Percentiles rank a stretch among this genome's conserved stretches.
phyloP scores from a whole-genome alignment of 1,140 invertebrate species.

The Eumaeus atala region DNA sequence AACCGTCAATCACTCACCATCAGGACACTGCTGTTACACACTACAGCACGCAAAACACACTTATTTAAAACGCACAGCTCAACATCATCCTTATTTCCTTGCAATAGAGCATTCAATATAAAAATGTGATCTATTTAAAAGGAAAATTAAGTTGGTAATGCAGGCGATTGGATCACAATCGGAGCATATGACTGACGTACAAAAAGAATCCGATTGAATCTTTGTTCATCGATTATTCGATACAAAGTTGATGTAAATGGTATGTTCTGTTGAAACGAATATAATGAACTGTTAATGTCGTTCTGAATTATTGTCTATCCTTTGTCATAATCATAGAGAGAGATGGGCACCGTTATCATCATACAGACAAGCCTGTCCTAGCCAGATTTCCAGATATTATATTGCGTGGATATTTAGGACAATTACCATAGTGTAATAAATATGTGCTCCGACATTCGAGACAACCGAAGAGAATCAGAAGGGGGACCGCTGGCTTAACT shows the following conservation, averaged over 20 bases:
- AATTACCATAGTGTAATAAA: too few relatives aligned
- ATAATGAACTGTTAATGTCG: constrained; percentile 17
- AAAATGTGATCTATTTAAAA: background rate
- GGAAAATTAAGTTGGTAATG: constrained; percentile 22
- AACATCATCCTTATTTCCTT: constrained; percentile 16
- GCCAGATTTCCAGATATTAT: too few relatives aligned
- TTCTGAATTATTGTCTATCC: constrained; percentile 34
- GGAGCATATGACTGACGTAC: constrained; percentile 58
- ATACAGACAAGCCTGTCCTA: too few relatives aligned
- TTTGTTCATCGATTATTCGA: constrained; percentile 58
- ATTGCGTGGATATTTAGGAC: too few relatives aligned
- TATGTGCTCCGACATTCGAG: too few relatives aligned
- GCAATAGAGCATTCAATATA: constrained; percentile 6
- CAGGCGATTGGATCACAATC: constrained; percentile 50
- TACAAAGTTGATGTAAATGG: constrained; percentile 48
- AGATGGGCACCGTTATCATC: too few relatives aligned
- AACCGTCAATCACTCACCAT: constrained; percentile 54
- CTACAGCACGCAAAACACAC: constrained; percentile 15
- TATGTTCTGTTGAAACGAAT: constrained; percentile 38
- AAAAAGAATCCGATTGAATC: constrained; percentile 56
- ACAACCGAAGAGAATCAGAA: too few relatives aligned
- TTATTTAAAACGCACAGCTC: background rate
- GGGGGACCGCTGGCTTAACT: too few relatives aligned
- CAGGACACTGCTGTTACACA: constrained; percentile 34
- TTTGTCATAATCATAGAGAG: too few relatives aligned